These are phyloP conservation scores for Acheta domesticus DNA, from an alignment of 2,888 invertebrate species.

Conservation along the genomic window DNA sequence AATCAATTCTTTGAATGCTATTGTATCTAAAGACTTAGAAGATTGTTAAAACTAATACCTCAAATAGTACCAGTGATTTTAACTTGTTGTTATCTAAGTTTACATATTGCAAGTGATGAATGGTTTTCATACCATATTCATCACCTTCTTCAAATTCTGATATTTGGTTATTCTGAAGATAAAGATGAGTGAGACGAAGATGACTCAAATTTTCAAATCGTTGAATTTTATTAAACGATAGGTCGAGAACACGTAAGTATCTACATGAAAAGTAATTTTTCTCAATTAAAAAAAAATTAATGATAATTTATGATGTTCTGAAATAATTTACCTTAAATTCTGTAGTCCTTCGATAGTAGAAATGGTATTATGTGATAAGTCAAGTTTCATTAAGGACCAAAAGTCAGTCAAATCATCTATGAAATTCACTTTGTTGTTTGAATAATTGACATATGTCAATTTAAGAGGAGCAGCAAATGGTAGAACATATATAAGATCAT, in stretches of 20 bases:
- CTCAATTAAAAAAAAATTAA: background rate
- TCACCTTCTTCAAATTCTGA: conserved; percentile 21
- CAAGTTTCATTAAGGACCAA: conserved; percentile 60
- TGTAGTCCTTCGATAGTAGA: conserved; percentile 54
- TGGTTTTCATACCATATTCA: background rate
- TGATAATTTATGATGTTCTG: background rate
- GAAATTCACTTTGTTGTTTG: conserved; percentile 54
- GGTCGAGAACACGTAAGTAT: conserved; percentile 19
- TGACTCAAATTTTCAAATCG: conserved; percentile 10
- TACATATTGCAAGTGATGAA: conserved; percentile 6
- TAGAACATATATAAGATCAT: conserved; percentile 53
- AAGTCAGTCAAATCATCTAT: conserved; percentile 56
- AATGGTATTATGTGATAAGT: conserved; percentile 61
- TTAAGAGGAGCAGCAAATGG: conserved; percentile 60
- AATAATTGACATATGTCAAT: conserved; percentile 59
- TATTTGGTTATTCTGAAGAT: background rate
- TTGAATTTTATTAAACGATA: background rate
- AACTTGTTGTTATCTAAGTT: conserved; percentile 12
- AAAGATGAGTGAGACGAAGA: background rate
- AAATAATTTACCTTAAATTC: conserved; percentile 50
- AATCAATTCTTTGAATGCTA: background rate
- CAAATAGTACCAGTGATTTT: background rate
- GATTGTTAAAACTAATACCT: background rate
- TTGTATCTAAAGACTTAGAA: no score
- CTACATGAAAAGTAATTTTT: background rate